phyloP scores from a whole-genome alignment of 2,113 vertebrate genomes.

The Jacana jacana region DNA sequence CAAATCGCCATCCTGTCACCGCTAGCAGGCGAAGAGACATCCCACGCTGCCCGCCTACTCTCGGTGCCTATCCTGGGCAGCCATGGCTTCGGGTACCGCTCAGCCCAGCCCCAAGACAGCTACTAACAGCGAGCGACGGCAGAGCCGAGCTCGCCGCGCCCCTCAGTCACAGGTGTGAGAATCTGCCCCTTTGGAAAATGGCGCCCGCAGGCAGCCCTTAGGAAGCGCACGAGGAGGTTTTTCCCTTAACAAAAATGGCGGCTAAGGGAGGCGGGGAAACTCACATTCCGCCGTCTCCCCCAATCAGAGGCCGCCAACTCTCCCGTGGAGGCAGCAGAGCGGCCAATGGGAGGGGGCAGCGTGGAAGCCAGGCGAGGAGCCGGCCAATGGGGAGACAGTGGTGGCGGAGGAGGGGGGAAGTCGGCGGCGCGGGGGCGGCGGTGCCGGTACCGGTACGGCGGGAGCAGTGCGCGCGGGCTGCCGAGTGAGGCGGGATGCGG shows the following conservation, averaged over 20 bases:
- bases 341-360: conserved; percentile 60
- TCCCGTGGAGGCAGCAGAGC: conserved; percentile 65
- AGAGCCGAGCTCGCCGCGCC: rapidly evolving
- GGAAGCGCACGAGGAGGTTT: no score
- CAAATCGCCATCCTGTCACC: rapidly evolving
- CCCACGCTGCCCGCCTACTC: background rate
- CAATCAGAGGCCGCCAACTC: conserved; percentile 91
- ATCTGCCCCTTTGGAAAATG: conserved; percentile 25
- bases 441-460: background rate
- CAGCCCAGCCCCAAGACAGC: rapidly evolving
- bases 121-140: rapidly evolving
- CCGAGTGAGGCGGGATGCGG: conserved; percentile 74
- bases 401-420: background rate
- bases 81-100: rapidly evolving
- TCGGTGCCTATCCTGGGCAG: no score
- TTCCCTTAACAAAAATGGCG: conserved; percentile 59
- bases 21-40: background rate
- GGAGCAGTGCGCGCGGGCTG: conserved; percentile 21
- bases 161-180: background rate
- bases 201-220: background rate
- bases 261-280: background rate
- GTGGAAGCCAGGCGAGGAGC: conserved; percentile 1
- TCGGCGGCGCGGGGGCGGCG: background rate
- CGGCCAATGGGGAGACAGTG: conserved; percentile 47
- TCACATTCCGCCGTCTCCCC: background rate